These are phyloP conservation scores for Scrobipalpa costella DNA, from an alignment of 2,888 invertebrate genomes.

Conservation along the genomic window DNA sequence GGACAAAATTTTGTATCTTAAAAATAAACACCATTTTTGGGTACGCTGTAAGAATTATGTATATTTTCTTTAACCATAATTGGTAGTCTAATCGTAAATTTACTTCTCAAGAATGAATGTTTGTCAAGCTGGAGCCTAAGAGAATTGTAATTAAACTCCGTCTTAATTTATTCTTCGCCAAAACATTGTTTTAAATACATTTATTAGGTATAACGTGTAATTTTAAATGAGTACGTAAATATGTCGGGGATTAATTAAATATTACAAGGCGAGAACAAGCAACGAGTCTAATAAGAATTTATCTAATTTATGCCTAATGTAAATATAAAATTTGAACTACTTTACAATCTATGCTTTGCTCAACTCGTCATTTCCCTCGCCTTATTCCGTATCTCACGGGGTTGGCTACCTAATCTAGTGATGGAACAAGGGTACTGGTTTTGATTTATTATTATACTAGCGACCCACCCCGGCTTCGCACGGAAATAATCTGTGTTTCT, in stretches of 20 bases:
- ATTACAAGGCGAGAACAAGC: background rate
- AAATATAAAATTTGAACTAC: background rate
- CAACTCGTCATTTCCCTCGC: too few relatives aligned
- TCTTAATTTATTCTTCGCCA: background rate
- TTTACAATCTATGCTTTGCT: background rate
- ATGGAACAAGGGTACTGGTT: too few relatives aligned
- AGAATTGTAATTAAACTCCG: background rate
- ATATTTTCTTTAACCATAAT: background rate
- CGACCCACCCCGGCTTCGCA: too few relatives aligned
- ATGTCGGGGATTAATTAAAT: slow-evolving; percentile 7
- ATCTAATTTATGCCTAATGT: background rate
- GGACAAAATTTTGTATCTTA: background rate
- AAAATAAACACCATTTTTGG: background rate
- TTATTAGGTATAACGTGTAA: background rate
- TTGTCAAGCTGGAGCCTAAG: background rate
- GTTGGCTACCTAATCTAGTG: too few relatives aligned
- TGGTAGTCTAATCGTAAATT: background rate
- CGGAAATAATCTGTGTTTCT: too few relatives aligned
- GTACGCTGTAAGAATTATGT: background rate
- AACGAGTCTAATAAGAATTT: background rate
- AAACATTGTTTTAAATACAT: slow-evolving; percentile 12
- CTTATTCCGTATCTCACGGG: too few relatives aligned
- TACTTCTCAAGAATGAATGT: background rate
- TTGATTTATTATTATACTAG: too few relatives aligned
- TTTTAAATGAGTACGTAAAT: background rate